These are phyloP conservation scores for Drosophila koepferae DNA, from an alignment of 2,888 invertebrate genomes.

Conservation along the genomic window DNA sequence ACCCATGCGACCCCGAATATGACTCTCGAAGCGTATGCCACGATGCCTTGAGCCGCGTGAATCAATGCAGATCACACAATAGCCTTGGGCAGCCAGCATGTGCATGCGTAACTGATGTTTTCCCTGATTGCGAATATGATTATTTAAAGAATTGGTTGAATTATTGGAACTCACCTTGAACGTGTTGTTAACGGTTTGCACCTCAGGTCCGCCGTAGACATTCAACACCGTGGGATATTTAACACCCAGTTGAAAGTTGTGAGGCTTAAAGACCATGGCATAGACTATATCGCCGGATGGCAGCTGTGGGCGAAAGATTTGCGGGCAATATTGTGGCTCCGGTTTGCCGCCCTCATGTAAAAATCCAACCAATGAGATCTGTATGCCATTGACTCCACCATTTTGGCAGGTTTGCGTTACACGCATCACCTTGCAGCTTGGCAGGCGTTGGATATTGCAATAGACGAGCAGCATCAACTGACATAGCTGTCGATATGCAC, in stretches of 20 bases:
- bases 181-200: slow-evolving; percentile 98
- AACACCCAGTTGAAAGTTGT: slow-evolving; percentile 87
- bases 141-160: not conserved
- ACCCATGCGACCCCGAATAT: slow-evolving; percentile 95
- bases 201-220: slow-evolving; percentile 99
- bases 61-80: slow-evolving; percentile 97
- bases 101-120: slow-evolving; percentile 96
- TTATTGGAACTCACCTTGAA: slow-evolving; percentile 89
- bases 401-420: slow-evolving; percentile 88
- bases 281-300: slow-evolving; percentile 90
- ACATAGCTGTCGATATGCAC: slow-evolving; percentile 87
- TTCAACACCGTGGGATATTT: slow-evolving; percentile 96
- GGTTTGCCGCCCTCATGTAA: slow-evolving; percentile 88
- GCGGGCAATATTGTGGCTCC: slow-evolving; percentile 89
- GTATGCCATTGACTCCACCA: slow-evolving; percentile 89
- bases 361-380: slow-evolving; percentile 89
- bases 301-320: slow-evolving; percentile 90
- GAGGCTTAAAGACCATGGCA: slow-evolving; percentile 96
- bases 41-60: slow-evolving; percentile 97
- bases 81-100: slow-evolving; percentile 97
- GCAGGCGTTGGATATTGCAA: slow-evolving; percentile 92
- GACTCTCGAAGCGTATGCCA: slow-evolving; percentile 96
- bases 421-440: slow-evolving; percentile 91
- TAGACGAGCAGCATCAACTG: slow-evolving; percentile 93
- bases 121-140: slow-evolving; percentile 86